Evolutionary conservation across 2,888 invertebrate species (phyloP).

Genomic region (Gastrophysa polygoni): DNA sequence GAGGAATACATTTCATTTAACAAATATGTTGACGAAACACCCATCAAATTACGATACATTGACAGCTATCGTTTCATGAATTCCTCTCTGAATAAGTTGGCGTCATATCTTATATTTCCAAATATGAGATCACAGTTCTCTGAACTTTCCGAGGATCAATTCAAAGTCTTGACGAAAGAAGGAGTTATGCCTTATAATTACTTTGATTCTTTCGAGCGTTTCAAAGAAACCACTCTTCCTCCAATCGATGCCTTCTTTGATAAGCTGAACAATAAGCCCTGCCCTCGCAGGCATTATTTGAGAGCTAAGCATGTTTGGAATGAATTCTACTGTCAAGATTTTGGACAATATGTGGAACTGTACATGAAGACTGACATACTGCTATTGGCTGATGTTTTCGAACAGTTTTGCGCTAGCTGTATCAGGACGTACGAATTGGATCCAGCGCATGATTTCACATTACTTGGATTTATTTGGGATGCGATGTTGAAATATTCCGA

Average conservation of each 20-base stretch:
- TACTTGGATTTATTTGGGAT: slow-evolving; percentile 49
- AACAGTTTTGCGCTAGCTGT: slow-evolving; percentile 1
- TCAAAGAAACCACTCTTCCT: no score
- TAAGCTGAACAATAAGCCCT: slow-evolving; percentile 11
- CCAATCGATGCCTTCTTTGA: slow-evolving; percentile 8
- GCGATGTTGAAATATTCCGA: slow-evolving; percentile 49
- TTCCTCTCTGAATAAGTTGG: slow-evolving; percentile 37
- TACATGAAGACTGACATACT: slow-evolving; percentile 24
- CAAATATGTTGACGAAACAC: slow-evolving; percentile 29
- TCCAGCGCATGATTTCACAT: slow-evolving; percentile 48
- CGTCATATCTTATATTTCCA: slow-evolving; percentile 31
- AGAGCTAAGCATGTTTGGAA: slow-evolving; percentile 21
- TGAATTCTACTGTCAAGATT: slow-evolving; percentile 18
- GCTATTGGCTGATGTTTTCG: slow-evolving; percentile 22
- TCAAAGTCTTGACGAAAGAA: slow-evolving; percentile 26
- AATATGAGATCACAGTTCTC: slow-evolving; percentile 14
- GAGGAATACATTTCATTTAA: slow-evolving; percentile 40
- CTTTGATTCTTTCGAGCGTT: slow-evolving; percentile 14
- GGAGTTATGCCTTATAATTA: slow-evolving; percentile 21
- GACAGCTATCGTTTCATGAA: slow-evolving; percentile 40
- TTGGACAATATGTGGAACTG: slow-evolving; percentile 22
- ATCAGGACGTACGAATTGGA: neutral
- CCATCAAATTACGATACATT: slow-evolving; percentile 35
- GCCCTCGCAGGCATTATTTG: slow-evolving; percentile 13
- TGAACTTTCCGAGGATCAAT: slow-evolving; percentile 15